phyloP scores from a whole-genome alignment of 2,797 vertebrate species.

The Enteromius radiatus region DNA sequence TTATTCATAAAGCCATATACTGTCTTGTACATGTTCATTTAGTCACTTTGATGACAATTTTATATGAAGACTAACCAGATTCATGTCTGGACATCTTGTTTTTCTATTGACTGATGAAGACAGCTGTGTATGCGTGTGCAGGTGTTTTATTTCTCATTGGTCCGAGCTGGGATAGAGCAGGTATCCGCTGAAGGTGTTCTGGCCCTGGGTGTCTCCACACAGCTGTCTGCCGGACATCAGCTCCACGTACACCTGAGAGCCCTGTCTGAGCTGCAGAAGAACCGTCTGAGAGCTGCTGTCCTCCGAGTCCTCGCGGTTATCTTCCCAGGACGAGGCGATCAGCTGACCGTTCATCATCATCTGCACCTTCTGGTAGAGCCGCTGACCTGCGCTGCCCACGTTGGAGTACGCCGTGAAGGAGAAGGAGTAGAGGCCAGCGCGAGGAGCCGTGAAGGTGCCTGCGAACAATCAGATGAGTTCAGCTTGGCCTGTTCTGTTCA shows the following conservation, averaged over 20 bases:
- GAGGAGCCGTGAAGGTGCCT: constrained; percentile 76
- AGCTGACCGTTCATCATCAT: constrained; percentile 67
- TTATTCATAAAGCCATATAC: background rate
- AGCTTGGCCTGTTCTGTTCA: background rate
- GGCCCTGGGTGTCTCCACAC: constrained; percentile 62
- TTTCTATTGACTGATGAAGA: background rate
- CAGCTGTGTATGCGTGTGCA: background rate
- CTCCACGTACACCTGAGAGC: constrained; percentile 75
- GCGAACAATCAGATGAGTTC: constrained; percentile 15
- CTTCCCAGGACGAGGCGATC: constrained; percentile 70
- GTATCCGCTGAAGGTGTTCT: constrained; percentile 76
- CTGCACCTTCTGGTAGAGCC: constrained; percentile 74
- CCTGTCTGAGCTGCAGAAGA: constrained; percentile 65
- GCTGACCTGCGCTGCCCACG: background rate
- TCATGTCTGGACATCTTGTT: background rate
- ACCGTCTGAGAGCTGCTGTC: constrained; percentile 74
- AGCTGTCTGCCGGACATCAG: constrained; percentile 70
- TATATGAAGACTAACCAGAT: background rate
- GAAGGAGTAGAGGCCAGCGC: constrained; percentile 71
- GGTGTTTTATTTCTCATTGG: constrained; percentile 18
- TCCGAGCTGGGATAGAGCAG: constrained; percentile 69
- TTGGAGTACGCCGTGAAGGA: constrained; percentile 71
- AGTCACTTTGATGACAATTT: background rate
- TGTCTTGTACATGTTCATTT: background rate
- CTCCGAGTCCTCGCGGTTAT: constrained; percentile 76